Evolutionary conservation across 2,888 invertebrate genomes (phyloP).

Genomic region (Dicranocentrus wangi): DNA sequence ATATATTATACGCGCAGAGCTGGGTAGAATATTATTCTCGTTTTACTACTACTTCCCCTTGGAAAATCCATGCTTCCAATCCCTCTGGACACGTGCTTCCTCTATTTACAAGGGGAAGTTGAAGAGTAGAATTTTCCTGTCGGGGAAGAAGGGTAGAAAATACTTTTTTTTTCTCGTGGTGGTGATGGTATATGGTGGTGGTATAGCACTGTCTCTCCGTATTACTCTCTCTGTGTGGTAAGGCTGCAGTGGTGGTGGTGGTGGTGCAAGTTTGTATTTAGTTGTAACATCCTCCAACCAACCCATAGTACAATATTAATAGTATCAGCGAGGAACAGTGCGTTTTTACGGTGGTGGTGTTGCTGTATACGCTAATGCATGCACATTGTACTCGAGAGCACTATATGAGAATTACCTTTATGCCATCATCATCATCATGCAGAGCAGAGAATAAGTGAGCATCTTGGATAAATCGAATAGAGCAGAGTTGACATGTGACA

Average conservation of each 20-base stretch:
- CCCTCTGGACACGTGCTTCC: conserved; percentile 58
- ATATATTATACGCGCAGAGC: too few species aligned
- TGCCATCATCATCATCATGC: too few species aligned
- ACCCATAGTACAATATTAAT: too few species aligned
- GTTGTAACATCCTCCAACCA: too few species aligned
- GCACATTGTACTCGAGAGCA: too few species aligned
- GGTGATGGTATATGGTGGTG: conserved; percentile 12
- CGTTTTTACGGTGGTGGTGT: too few species aligned
- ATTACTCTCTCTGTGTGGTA: too few species aligned
- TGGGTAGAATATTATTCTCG: conserved; percentile 1
- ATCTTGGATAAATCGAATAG: conserved; percentile 45
- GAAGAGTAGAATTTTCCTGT: conserved; percentile 13
- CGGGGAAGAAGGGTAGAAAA: conserved; percentile 56
- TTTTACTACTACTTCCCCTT: conserved; percentile 44
- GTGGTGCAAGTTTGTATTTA: too few species aligned
- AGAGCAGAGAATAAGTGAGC: conserved; percentile 4
- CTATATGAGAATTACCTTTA: too few species aligned
- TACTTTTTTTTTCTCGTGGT: background rate
- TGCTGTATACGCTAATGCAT: too few species aligned
- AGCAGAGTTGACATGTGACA: conserved; percentile 47
- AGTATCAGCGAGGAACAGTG: too few species aligned
- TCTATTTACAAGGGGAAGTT: conserved; percentile 11
- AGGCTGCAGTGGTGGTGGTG: too few species aligned
- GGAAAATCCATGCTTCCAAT: conserved; percentile 45
- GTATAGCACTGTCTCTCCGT: background rate